Percentiles rank a stretch among this genome's conserved stretches.
phyloP scores from a whole-genome alignment of 2,888 invertebrate species.

The Andricus quercusramuli region DNA sequence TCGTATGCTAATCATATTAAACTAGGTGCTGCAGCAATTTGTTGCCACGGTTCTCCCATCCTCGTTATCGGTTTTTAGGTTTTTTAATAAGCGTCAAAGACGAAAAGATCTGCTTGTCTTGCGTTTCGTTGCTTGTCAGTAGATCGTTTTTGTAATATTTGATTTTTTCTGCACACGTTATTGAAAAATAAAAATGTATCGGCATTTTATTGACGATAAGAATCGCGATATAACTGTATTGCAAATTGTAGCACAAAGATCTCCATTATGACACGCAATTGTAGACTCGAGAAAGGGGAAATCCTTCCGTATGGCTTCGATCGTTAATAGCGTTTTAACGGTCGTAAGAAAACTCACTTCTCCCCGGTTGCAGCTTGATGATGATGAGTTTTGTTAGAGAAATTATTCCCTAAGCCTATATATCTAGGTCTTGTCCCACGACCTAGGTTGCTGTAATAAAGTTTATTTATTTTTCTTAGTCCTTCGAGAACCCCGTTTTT shows the following conservation, averaged over 20 bases:
- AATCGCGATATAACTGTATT: slow-evolving; percentile 31
- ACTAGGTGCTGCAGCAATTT: slow-evolving; percentile 15
- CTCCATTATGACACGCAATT: slow-evolving; percentile 11
- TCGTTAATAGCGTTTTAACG: background rate
- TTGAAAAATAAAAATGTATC: slow-evolving; percentile 1
- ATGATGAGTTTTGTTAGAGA: slow-evolving; percentile 9
- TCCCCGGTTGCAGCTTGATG: slow-evolving; percentile 19
- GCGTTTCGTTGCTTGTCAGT: background rate
- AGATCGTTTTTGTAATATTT: slow-evolving; percentile 21
- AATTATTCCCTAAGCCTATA: slow-evolving; percentile 7
- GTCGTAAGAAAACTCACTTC: background rate
- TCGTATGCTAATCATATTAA: slow-evolving; percentile 7
- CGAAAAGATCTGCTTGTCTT: slow-evolving; percentile 10
- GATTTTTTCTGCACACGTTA: slow-evolving; percentile 28
- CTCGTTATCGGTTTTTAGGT: slow-evolving; percentile 20
- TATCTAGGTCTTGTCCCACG: slow-evolving; percentile 38
- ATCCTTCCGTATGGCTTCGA: background rate
- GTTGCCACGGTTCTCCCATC: background rate
- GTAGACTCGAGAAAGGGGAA: background rate
- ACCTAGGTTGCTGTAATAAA: slow-evolving; percentile 51
- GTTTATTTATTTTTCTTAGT: slow-evolving; percentile 55
- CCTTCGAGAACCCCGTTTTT: slow-evolving; percentile 11
- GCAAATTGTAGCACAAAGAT: slow-evolving; percentile 22
- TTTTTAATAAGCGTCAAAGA: background rate
- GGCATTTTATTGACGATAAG: slow-evolving; percentile 7